Evolutionary conservation across 2,113 vertebrate genomes (phyloP).

Genomic region (Sinosuthora webbiana): DNA sequence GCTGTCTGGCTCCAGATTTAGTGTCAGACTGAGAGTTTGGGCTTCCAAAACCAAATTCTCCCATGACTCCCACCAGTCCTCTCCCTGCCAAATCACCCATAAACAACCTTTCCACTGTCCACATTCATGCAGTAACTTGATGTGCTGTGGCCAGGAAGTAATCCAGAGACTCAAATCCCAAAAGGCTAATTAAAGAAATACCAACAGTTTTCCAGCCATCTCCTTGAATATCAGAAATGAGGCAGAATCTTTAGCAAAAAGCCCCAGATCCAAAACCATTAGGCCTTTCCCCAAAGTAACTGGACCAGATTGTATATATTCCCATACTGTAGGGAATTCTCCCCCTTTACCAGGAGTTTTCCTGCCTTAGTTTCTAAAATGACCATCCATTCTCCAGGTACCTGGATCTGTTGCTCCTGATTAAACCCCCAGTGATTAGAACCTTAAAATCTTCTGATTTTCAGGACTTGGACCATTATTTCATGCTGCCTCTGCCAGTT

Average conservation of each 20-base stretch:
- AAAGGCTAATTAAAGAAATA: neutral
- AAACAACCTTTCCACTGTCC: neutral
- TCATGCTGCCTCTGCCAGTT: neutral
- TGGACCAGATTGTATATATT: neutral
- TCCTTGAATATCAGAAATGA: neutral
- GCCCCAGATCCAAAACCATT: accelerated
- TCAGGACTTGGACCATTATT: neutral
- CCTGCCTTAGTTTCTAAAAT: neutral
- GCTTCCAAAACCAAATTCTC: neutral
- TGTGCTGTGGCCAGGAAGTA: neutral
- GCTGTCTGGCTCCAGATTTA: neutral
- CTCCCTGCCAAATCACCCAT: accelerated
- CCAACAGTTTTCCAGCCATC: neutral
- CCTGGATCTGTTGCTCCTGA: neutral
- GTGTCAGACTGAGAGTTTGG: neutral
- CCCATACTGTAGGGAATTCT: neutral
- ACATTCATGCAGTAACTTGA: neutral
- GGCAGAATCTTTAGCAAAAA: neutral
- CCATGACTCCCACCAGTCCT: no score
- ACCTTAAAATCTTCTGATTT: neutral
- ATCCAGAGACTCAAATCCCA: neutral
- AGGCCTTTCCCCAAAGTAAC: neutral
- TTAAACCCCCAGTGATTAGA: neutral
- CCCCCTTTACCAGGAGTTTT: neutral
- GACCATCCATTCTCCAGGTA: neutral